These are phyloP conservation scores for Muntiacus muntjak DNA, from an alignment of 2,113 vertebrate species.

Conservation along the genomic window DNA sequence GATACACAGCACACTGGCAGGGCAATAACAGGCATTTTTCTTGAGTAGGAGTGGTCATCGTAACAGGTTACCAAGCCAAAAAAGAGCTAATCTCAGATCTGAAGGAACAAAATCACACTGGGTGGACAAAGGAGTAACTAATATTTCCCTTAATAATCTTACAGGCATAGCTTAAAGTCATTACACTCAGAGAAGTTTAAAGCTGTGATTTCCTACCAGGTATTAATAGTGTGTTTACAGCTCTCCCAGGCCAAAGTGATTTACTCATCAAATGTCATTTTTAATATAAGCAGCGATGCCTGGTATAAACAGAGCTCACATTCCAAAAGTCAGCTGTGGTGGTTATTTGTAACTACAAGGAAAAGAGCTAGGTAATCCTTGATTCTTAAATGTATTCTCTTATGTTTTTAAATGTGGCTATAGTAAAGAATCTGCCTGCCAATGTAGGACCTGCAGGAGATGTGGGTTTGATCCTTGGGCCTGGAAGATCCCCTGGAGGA, in stretches of 20 bases:
- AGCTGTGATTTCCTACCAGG: background rate
- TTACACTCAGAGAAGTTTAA: background rate
- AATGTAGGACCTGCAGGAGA: background rate
- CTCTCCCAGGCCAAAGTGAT: background rate
- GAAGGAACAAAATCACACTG: background rate
- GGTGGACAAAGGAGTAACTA: background rate
- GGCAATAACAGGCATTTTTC: background rate
- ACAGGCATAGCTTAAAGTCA: background rate
- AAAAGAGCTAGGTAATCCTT: background rate
- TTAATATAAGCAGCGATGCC: background rate
- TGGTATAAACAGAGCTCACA: background rate
- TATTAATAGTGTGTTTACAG: background rate
- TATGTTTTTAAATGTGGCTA: background rate
- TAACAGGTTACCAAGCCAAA: background rate
- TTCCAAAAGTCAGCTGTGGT: constrained; percentile 1
- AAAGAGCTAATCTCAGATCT: background rate
- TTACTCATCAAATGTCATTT: background rate
- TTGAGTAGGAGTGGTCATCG: background rate
- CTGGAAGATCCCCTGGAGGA: background rate
- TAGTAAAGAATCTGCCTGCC: background rate
- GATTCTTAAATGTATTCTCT: background rate
- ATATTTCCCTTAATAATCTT: background rate
- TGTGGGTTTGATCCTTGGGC: background rate
- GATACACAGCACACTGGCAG: background rate
- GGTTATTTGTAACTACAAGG: background rate